These are phyloP conservation scores for Todiramphus saurophagus DNA, from an alignment of 2,113 vertebrate species.

Conservation along the genomic window DNA sequence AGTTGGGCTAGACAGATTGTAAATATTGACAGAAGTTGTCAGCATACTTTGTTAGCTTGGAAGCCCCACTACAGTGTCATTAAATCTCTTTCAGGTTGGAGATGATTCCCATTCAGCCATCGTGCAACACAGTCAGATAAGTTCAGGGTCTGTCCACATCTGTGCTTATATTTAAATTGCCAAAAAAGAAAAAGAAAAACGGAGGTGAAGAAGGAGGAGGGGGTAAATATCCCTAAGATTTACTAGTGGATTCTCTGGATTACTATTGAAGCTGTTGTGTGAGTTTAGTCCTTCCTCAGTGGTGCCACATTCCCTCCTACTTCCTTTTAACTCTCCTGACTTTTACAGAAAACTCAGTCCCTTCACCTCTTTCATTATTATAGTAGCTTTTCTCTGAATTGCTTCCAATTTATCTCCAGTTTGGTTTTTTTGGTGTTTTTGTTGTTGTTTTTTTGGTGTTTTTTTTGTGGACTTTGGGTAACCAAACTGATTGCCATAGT, in stretches of 20 bases:
- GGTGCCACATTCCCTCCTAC: background rate
- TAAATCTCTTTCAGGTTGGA: background rate
- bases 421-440: background rate
- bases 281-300: background rate
- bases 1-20: background rate
- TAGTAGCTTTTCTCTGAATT: background rate
- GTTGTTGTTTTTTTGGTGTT: background rate
- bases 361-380: background rate
- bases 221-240: background rate
- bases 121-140: background rate
- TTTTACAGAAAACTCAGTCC: background rate
- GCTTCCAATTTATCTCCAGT: background rate
- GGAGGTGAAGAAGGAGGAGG: background rate
- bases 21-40: background rate
- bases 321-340: background rate
- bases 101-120: background rate
- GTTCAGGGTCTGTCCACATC: background rate
- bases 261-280: background rate
- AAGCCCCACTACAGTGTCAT: background rate
- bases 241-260: background rate
- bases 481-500: background rate
- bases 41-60: background rate
- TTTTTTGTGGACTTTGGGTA: background rate
- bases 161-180: background rate
- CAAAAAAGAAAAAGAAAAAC: background rate